Conservation (phyloP, 1,140 invertebrate species). For the Phymastichus coffea region DNA sequence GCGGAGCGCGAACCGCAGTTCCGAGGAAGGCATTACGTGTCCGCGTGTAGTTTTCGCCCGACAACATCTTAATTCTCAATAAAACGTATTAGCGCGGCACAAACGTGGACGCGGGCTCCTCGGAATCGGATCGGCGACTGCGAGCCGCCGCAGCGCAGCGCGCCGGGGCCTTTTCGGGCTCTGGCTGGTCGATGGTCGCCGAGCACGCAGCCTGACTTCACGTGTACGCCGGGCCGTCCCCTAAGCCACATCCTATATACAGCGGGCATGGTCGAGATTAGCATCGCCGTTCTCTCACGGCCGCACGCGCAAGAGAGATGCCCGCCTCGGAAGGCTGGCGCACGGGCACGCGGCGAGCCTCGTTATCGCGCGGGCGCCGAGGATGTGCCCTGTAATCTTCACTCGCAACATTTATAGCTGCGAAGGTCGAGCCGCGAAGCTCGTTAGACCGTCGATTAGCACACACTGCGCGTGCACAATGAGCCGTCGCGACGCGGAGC, state of each 20-base stretch:
- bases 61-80: conserved; percentile 40
- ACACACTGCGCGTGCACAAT: too few species aligned
- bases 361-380: conserved; percentile 4
- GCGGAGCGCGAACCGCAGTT: conserved; percentile 9
- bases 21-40: conserved; percentile 11
- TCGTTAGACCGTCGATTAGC: too few species aligned
- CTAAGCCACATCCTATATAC: too few species aligned
- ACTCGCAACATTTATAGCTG: too few species aligned
- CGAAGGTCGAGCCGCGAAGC: too few species aligned
- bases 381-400: not conserved
- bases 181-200: not conserved
- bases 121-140: not conserved
- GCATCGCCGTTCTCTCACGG: conserved; percentile 33
- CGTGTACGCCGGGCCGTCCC: too few species aligned
- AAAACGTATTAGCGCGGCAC: conserved; percentile 38
- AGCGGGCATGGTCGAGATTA: conserved; percentile 39
- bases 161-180: too few species aligned
- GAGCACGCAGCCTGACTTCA: conserved; percentile 17
- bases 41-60: conserved; percentile 15
- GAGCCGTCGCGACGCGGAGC: too few species aligned
- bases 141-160: too few species aligned
- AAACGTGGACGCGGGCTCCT: conserved; percentile 14
- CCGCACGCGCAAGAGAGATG: conserved; percentile 12
- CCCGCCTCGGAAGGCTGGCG: not conserved
- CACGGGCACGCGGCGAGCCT: too few species aligned